Evolutionary conservation across 2,113 vertebrate species (phyloP), one percentile per base, ranked within the genome.

Genomic region (Callaeas wilsoni): DNA sequence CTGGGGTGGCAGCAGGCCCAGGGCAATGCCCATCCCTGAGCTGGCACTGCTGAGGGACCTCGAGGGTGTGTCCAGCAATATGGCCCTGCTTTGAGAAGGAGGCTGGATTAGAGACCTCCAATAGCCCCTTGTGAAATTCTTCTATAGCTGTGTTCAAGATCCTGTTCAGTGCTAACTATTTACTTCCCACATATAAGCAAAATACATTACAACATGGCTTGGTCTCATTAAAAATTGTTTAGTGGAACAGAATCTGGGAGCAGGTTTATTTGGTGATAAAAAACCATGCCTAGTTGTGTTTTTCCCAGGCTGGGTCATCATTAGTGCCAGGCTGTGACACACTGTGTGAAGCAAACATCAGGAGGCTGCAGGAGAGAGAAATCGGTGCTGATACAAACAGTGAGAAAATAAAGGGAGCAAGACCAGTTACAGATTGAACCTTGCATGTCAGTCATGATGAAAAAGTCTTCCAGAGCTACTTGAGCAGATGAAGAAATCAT

Each of bases 401-500:
- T 42, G 47, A 47, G 60, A 81, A 90, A 90, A 87, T 75, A 57
- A 89, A 89, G 68, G 68, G 17, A 77, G 16, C 75, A 90, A 52
- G 75, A 93, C 64, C 56, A 49, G 64, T 27, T 67, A 75, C 73
- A 92, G 86, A 86, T 60, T 90, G 71, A 94, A 62, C 30, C 64
- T 90, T 81, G 33, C 60, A 63, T 22, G 75, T 77, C 86, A 90
- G 59, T 94, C 82, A 69, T 47, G 76, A 78, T 78, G 83, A 90
- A 95, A 92, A 85, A 59, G 32, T 64, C 71, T 93, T 93, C 59
- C 60, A 89, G 80, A 93, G 68, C 63, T 93, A 70, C 56, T 86
- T 96, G 79, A 77, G 62, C 69, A 64, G 90, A 80, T 94, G 76
- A 93, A 96, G 89, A 96, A 96, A 90, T 93, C 87, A 74, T 87